Percentiles rank a stretch among this genome's conserved stretches.
Conservation (phyloP, 2,888 invertebrate species). For the Odontomyia ornata region DNA sequence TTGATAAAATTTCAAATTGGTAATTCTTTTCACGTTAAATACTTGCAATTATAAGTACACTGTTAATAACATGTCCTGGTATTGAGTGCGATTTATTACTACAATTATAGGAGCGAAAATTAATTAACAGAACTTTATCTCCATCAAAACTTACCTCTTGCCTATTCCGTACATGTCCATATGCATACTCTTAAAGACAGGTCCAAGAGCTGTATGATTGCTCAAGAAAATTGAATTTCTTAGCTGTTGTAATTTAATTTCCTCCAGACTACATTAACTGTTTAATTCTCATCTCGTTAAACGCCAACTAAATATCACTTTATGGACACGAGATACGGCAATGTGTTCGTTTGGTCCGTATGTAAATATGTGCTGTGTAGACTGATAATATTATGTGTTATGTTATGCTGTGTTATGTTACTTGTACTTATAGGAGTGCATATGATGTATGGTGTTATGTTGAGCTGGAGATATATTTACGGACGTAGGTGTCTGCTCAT, state of each 20-base stretch:
- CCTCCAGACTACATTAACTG: constrained; percentile 44
- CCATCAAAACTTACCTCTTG: not conserved
- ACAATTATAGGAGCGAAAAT: constrained; percentile 23
- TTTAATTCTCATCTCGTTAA: constrained; percentile 44
- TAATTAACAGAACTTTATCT: constrained; percentile 29
- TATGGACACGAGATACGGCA: constrained; percentile 38
- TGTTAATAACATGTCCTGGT: not conserved
- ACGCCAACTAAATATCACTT: constrained; percentile 45
- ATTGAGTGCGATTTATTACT: not conserved
- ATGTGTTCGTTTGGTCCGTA: constrained; percentile 22
- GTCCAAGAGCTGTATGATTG: constrained; percentile 31
- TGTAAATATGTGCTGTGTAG: constrained; percentile 30
- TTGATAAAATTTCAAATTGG: too few species aligned
- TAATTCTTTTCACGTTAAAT: too few species aligned
- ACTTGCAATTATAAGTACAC: too few species aligned
- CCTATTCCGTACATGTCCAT: constrained; percentile 3
- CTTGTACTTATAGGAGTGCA: not conserved
- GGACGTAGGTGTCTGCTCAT: constrained; percentile 43
- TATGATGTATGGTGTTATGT: constrained; percentile 10
- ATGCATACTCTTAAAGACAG: not conserved
- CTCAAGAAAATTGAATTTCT: constrained; percentile 44
- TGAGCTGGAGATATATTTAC: constrained; percentile 13
- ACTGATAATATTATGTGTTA: constrained; percentile 37
- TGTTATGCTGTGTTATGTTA: not conserved
- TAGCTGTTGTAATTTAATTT: constrained; percentile 43